Evolutionary conservation across 2,113 vertebrate genomes (phyloP).

Genomic region (Campylomormyrus numenius): DNA sequence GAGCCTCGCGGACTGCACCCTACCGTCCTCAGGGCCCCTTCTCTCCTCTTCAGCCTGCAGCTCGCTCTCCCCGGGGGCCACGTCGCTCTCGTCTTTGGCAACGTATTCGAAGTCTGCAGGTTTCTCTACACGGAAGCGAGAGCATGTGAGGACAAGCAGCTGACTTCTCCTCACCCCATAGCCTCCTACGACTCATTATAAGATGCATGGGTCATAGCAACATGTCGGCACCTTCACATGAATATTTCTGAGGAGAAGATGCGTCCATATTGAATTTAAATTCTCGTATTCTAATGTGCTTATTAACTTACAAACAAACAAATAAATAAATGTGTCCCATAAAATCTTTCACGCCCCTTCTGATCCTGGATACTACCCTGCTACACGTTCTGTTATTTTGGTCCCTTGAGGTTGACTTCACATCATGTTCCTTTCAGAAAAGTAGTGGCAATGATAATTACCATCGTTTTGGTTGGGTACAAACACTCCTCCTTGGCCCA

Average conservation of each 20-base stretch:
- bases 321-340: not conserved
- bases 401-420: not conserved
- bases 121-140: not conserved
- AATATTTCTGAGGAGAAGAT: not conserved
- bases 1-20: not conserved
- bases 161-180: not conserved
- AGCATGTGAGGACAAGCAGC: not conserved
- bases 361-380: not conserved
- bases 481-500: slow-evolving; percentile 21
- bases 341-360: not conserved
- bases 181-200: not conserved
- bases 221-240: not conserved
- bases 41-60: not conserved
- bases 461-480: slow-evolving; percentile 31
- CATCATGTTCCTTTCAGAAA: not conserved
- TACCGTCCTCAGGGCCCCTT: not conserved
- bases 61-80: not conserved
- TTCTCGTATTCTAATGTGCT: not conserved
- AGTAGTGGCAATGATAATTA: not conserved
- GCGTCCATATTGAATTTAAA: not conserved
- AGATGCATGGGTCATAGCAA: not conserved
- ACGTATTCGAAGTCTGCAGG: not conserved
- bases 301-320: not conserved
- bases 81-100: not conserved
- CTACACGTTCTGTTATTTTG: not conserved